Conservation (phyloP, 2,797 vertebrate species). For the Lepilemur septentrionalis region DNA sequence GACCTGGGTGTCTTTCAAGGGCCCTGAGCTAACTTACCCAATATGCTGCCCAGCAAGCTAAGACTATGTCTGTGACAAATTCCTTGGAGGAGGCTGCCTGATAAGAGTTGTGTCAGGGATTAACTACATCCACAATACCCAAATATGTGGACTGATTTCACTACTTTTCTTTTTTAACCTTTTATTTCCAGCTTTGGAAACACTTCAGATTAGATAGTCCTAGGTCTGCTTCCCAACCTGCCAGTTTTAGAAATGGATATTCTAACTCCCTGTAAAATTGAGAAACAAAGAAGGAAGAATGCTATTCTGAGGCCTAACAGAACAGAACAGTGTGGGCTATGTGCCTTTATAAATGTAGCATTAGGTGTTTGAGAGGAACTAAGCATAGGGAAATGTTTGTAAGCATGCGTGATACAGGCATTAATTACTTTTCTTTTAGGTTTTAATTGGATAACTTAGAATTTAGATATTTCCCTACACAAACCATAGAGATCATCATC, state of each 20-base stretch:
- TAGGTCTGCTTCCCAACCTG: background rate
- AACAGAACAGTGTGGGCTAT: background rate
- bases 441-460: background rate
- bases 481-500: background rate
- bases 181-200: background rate
- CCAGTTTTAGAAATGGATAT: background rate
- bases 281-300: background rate
- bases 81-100: background rate
- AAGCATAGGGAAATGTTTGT: background rate
- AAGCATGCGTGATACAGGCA: background rate
- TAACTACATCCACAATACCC: background rate
- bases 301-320: background rate
- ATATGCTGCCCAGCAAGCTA: background rate
- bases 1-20: background rate
- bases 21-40: background rate
- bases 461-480: background rate
- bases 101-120: background rate
- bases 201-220: background rate
- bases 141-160: background rate
- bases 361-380: background rate
- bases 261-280: background rate
- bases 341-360: background rate
- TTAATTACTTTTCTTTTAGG: background rate
- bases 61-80: background rate
- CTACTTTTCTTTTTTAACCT: background rate